These are phyloP conservation scores for Dicaeum eximium DNA, from an alignment of 2,113 vertebrate species.

Conservation along the genomic window DNA sequence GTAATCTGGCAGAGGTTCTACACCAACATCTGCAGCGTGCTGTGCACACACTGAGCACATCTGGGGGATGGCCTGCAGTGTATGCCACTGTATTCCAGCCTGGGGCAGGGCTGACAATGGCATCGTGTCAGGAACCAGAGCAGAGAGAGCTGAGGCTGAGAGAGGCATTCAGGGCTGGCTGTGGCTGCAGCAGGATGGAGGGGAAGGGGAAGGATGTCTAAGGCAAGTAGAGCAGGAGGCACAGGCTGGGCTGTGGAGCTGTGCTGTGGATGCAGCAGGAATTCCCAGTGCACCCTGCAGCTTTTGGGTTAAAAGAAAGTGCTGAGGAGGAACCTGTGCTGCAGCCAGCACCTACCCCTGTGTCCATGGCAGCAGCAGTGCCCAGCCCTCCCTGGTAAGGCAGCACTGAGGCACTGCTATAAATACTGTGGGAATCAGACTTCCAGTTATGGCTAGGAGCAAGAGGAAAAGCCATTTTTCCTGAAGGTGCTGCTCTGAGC, in stretches of 20 bases:
- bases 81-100: constrained; percentile 32
- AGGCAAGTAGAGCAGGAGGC: not conserved
- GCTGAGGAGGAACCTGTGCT: not conserved
- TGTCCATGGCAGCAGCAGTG: not conserved
- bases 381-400: not conserved
- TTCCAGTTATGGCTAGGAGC: not conserved
- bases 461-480: not conserved
- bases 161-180: not conserved
- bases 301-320: not conserved
- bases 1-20: constrained; percentile 30
- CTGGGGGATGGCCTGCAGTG: not conserved
- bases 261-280: not conserved
- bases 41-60: not conserved
- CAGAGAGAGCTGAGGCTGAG: not conserved
- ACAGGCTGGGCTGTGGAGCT: not conserved
- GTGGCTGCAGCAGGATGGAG: not conserved
- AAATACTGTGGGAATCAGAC: not conserved
- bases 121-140: accelerated
- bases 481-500: not conserved
- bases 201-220: not conserved
- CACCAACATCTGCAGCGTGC: not conserved
- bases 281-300: not conserved
- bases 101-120: not conserved
- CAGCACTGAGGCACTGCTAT: not conserved
- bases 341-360: not conserved